Percentiles rank a stretch among this genome's conserved stretches.
Evolutionary conservation across 2,888 invertebrate genomes (phyloP).

Genomic region (Calameuta idolon): DNA sequence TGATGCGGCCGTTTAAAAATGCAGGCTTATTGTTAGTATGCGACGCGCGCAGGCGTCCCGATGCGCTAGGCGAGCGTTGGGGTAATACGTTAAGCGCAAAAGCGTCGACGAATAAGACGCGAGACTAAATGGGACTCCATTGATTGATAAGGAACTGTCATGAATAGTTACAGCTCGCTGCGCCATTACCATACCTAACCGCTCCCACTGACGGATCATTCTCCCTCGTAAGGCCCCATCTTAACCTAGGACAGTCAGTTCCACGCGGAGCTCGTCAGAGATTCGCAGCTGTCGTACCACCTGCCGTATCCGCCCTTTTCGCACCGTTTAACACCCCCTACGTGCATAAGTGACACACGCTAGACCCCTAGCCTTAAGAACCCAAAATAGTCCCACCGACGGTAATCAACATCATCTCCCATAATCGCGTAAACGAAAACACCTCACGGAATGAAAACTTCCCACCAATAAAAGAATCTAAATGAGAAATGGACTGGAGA

Average conservation of each 20-base stretch:
- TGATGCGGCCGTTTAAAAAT: slow-evolving; percentile 50
- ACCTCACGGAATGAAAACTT: background rate
- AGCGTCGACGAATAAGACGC: background rate
- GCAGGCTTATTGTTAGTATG: slow-evolving; percentile 36
- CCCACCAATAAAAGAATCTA: background rate
- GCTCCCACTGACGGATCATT: background rate
- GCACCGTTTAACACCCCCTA: slow-evolving; percentile 51
- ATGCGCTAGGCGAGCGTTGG: slow-evolving; percentile 17
- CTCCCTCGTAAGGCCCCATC: background rate
- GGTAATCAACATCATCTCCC: background rate
- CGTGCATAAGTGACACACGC: slow-evolving; percentile 29
- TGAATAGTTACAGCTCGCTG: background rate
- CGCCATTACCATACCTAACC: background rate
- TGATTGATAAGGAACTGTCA: background rate
- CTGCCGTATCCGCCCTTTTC: slow-evolving; percentile 57
- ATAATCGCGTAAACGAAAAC: background rate
- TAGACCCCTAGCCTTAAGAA: background rate
- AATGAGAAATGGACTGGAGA: background rate
- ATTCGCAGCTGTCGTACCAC: slow-evolving; percentile 56
- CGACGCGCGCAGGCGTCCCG: slow-evolving; percentile 31
- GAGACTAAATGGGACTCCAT: background rate
- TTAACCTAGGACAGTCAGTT: background rate
- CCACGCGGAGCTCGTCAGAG: slow-evolving; percentile 23
- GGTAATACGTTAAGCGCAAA: background rate
- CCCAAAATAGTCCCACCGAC: background rate